Base-by-base conservation (phyloP, 2,797 vertebrate species). In the Halcyon leucocephala region DNA sequence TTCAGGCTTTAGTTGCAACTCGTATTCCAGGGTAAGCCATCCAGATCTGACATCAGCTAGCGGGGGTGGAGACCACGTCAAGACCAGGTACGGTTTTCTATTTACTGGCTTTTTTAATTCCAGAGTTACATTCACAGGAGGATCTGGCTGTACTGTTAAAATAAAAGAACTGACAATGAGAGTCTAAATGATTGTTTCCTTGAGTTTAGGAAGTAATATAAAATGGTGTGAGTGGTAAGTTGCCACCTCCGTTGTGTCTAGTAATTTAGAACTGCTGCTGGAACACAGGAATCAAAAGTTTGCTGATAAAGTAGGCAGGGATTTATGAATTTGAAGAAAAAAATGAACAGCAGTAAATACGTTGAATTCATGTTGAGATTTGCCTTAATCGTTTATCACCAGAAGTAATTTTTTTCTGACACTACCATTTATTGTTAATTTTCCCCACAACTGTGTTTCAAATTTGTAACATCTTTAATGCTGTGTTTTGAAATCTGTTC, bases 1-100 rank as follows among this genome's bases (percentile, higher is more conserved):
- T 90, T 98, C 98, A 39, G 98, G 89, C 96, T 98, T 99, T 57
- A 99, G 94, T 15, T 98, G 98, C 76, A 99, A 96, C 97, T 99
- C 98, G 12, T 99, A 99, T 66, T 99, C 96, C 69, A 99, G 98
- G 1, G 98, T 99, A 95, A 99, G 98, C 99, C 99, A 99, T 19
- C 99, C 99, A 3, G 99, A 99, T 79, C 98, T 98, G 15, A 99
- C 98, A 93, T 99, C 99, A 41, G 98, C 98, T 60, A 98, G 98
- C 1, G 79, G 97, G 4, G 99, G 99, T 25, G 99, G 98, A 88
- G 97, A 97, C 99, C 99, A 99, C 10, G 98, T 98, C 78, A 99
- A 97, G 49, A 98, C 96, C 60, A 99, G 97, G 92, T 98, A 99
- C 0, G 98, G 97, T 94, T 97, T 98, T 69, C 96, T 97, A 31